A percentile compares a stretch with the other conserved stretches of the same genome.
Conservation (phyloP, 53 echinoderm and acorn worm species). For the Actinopyga echinites region DNA sequence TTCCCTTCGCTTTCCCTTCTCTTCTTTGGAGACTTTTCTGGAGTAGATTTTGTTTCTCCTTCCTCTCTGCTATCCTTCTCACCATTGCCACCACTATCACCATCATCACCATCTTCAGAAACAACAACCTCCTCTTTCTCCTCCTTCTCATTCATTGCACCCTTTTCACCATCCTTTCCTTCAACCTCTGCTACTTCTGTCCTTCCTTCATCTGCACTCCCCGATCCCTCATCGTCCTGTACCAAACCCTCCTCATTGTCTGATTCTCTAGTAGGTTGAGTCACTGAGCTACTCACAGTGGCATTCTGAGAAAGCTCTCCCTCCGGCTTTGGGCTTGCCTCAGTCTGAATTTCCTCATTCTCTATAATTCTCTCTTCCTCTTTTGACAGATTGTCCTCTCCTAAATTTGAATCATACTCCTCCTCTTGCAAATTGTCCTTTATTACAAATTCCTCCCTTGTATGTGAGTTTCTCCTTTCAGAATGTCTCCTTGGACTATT, state of each 20-base stretch:
- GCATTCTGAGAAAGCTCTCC: slow-evolving; percentile 37
- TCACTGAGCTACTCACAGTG: slow-evolving; percentile 37
- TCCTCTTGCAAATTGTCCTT: slow-evolving; percentile 29
- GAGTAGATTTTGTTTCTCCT: not conserved
- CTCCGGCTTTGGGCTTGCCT: not conserved
- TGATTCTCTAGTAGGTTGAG: slow-evolving; percentile 8
- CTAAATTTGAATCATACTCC: slow-evolving; percentile 3
- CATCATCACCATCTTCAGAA: not conserved
- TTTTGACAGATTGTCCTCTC: not conserved
- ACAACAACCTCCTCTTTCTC: not conserved
- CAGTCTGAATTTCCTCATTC: not conserved
- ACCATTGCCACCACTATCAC: not conserved
- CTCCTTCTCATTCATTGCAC: not conserved
- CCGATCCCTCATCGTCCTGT: slow-evolving; percentile 52
- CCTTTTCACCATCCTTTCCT: not conserved
- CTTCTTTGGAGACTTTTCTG: slow-evolving; percentile 65
- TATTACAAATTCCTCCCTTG: slow-evolving; percentile 24
- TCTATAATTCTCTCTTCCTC: not conserved
- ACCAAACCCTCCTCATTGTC: slow-evolving; percentile 61
- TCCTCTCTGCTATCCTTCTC: not conserved
- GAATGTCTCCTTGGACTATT: not conserved
- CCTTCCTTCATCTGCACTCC: not conserved
- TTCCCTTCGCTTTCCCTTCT: slow-evolving; percentile 52
- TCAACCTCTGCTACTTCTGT: not conserved
- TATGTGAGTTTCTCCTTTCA: not conserved